phyloP scores from a whole-genome alignment of 1,140 invertebrate species.

The Diabrotica undecimpunctata region DNA sequence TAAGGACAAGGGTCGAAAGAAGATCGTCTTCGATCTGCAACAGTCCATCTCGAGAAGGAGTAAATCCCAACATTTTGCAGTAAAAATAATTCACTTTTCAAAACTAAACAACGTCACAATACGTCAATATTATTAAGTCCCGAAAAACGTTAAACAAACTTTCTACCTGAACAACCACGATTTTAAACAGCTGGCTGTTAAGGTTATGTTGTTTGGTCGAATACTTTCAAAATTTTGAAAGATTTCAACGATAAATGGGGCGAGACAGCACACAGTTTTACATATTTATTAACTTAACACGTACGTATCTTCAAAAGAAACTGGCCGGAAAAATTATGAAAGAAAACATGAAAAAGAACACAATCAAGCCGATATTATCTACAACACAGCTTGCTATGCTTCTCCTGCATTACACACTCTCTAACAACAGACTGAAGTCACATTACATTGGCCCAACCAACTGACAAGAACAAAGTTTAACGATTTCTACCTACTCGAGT shows the following conservation, averaged over 20 bases:
- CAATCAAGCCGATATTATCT: constrained; percentile 31
- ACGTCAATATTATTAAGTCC: constrained; percentile 5
- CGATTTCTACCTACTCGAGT: constrained; percentile 1
- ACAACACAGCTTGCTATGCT: constrained; percentile 29
- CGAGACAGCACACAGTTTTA: constrained; percentile 13
- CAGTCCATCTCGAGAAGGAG: constrained; percentile 52
- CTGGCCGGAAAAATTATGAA: constrained; percentile 18
- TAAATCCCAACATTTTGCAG: constrained; percentile 37
- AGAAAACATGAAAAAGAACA: constrained; percentile 30
- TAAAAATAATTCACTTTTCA: constrained; percentile 15
- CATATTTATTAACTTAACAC: constrained; percentile 22
- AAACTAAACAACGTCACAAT: constrained; percentile 13
- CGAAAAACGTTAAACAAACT: constrained; percentile 6
- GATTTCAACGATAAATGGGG: not conserved
- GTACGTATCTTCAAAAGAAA: constrained; percentile 18
- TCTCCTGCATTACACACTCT: constrained; percentile 8
- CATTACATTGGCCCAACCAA: not conserved
- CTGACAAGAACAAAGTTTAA: not conserved
- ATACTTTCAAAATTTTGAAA: constrained; percentile 18
- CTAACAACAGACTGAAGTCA: constrained; percentile 13
- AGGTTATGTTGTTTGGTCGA: constrained; percentile 26
- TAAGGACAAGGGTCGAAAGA: constrained; percentile 56
- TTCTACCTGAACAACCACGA: constrained; percentile 19
- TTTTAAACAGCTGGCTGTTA: constrained; percentile 27
- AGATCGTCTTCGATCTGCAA: constrained; percentile 59